Evolutionary conservation across 2,113 vertebrate species (phyloP), one percentile per base, ranked within the genome.

Genomic region (Prunella fulvescens): DNA sequence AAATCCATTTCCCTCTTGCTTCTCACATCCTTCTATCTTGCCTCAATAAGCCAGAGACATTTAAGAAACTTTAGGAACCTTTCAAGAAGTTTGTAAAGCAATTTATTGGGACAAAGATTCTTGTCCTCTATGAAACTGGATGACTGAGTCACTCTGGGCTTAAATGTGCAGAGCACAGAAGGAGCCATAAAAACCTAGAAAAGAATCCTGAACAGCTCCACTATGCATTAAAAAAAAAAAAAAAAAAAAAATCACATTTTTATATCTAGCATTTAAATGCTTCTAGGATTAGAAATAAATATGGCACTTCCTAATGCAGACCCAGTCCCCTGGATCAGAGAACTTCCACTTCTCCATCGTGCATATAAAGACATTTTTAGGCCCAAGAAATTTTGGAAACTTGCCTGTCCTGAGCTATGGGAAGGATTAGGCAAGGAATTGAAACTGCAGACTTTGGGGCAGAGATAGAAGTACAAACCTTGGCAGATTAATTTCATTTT

Each of bases 51-150:
- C 57, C 70, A 92, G 61, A 92, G 13, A 12, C 50, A 51, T 64
- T 93, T 87, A 66, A 88, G 81, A 76, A 96, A 96, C 31, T 91
- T 89, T 4, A 90, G 87, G 70, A 87, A 72, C 70, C 31, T 85
- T 45, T 89, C 58, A 78, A 74, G 61, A 94, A 85, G 85, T 95
- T 88, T 61, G 48, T 69, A 90, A 95, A 95, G 90, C 61, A 82
- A 77, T 95, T 85, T 94, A 51, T 0, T 84, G 51, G 56, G 61
- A 71, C 39, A 47, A 17, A 62, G 65, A 65, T 82, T 60, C 74
- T 87, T 69, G 87, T 76, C 81, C 71, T 82, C 58, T 92, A 13
- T 80, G 71, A 88, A 95, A 90, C 74, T 7, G 57, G 48, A 88
- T 82, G 66, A 85, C 57, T 85, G 78, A 84, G 50, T 92, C 90